Evolutionary conservation across 2,888 invertebrate genomes (phyloP).

Genomic region (Gerosis bhagava): DNA sequence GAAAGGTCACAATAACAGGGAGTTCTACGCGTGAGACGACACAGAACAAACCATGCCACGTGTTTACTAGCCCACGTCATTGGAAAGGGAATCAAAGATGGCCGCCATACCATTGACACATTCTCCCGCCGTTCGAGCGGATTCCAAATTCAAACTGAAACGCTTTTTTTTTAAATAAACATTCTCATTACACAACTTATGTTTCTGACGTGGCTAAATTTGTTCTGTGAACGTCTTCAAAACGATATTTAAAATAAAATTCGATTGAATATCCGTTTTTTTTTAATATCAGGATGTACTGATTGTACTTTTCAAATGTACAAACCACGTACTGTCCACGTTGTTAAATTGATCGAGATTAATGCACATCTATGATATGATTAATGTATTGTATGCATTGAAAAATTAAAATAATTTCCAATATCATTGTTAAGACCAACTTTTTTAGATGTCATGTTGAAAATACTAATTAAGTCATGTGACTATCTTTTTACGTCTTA

Average conservation of each 20-base stretch:
- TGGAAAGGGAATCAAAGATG: conserved; percentile 26
- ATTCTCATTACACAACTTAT: conserved; percentile 41
- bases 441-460: conserved; percentile 43
- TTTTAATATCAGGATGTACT: conserved; percentile 49
- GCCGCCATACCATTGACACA: too few relatives aligned
- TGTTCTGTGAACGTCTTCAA: conserved; percentile 59
- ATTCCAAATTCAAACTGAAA: conserved; percentile 20
- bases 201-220: conserved; percentile 64
- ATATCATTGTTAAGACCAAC: conserved; percentile 68
- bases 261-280: conserved; percentile 39
- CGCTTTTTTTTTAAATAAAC: conserved; percentile 31
- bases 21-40: conserved; percentile 96
- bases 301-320: conserved; percentile 67
- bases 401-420: conserved; percentile 29
- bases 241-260: conserved; percentile 35
- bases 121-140: conserved; percentile 12
- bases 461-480: conserved; percentile 10
- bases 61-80: conserved; percentile 60
- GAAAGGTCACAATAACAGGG: conserved; percentile 94
- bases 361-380: conserved; percentile 26
- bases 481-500: conserved; percentile 31
- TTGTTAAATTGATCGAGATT: conserved; percentile 31
- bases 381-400: conserved; percentile 20
- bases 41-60: conserved; percentile 74
- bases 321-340: conserved; percentile 55